Conservation (phyloP, 2,797 vertebrate species). For the Lepus townsendii region DNA sequence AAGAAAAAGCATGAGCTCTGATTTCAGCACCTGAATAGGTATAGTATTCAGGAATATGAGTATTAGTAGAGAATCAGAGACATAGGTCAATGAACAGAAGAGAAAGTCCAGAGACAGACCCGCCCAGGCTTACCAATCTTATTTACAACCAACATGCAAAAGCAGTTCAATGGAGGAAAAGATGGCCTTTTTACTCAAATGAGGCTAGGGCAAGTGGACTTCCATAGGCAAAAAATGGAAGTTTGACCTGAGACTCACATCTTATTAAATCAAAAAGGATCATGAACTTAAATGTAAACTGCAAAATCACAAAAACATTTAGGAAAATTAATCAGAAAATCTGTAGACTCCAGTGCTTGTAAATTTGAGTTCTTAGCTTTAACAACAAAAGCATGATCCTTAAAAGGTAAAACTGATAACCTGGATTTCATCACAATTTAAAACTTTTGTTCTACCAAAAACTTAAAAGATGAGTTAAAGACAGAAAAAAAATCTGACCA, state of each 20-base stretch:
- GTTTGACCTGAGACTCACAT: neutral
- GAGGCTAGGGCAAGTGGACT: neutral
- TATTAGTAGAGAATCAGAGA: neutral
- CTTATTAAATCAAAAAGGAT: neutral
- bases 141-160: constrained; percentile 58
- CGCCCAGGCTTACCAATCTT: neutral
- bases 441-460: constrained; percentile 16
- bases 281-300: neutral
- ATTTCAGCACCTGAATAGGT: constrained; percentile 19
- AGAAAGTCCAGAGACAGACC: neutral
- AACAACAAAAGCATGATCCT: neutral
- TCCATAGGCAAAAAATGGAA: neutral
- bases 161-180: neutral
- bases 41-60: neutral
- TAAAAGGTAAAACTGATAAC: constrained; percentile 19
- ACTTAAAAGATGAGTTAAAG: neutral
- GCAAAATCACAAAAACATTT: constrained; percentile 14
- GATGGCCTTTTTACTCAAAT: neutral
- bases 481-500: constrained; percentile 1
- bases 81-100: neutral
- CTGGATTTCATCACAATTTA: neutral
- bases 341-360: neutral
- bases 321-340: neutral
- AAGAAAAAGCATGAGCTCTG: neutral
- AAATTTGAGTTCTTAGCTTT: neutral